Evolutionary conservation across 2,113 vertebrate species (phyloP).

Genomic region (Cyanocitta stelleri): DNA sequence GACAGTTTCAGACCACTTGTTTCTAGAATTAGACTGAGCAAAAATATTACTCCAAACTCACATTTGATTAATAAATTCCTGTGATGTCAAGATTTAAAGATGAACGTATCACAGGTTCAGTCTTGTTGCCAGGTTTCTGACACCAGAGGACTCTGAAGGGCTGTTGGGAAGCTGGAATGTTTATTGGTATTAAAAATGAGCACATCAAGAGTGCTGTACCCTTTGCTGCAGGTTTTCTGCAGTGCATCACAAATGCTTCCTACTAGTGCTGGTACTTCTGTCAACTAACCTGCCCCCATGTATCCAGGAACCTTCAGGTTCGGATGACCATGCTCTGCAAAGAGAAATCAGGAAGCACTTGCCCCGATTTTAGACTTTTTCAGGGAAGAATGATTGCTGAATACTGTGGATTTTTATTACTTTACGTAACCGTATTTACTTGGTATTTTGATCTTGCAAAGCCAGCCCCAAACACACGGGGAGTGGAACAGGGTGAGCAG

Average conservation of each 20-base stretch:
- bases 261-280: not conserved
- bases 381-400: not conserved
- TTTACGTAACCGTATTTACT: not conserved
- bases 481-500: not conserved
- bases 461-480: not conserved
- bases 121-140: not conserved
- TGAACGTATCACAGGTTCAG: not conserved
- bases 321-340: not conserved
- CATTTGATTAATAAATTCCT: not conserved
- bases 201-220: not conserved
- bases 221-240: not conserved
- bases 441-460: not conserved
- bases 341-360: not conserved
- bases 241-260: not conserved
- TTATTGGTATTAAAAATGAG: not conserved
- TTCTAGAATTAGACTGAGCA: not conserved
- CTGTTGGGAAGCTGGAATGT: not conserved
- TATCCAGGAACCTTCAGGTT: not conserved
- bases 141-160: not conserved
- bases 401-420: not conserved
- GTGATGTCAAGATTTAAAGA: not conserved
- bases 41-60: not conserved
- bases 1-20: not conserved
- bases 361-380: not conserved
- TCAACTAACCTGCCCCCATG: rapidly evolving